A percentile compares a stretch with the other conserved stretches of the same genome.
Conservation (phyloP, 2,797 vertebrate species). For the Anomalospiza imberbis region DNA sequence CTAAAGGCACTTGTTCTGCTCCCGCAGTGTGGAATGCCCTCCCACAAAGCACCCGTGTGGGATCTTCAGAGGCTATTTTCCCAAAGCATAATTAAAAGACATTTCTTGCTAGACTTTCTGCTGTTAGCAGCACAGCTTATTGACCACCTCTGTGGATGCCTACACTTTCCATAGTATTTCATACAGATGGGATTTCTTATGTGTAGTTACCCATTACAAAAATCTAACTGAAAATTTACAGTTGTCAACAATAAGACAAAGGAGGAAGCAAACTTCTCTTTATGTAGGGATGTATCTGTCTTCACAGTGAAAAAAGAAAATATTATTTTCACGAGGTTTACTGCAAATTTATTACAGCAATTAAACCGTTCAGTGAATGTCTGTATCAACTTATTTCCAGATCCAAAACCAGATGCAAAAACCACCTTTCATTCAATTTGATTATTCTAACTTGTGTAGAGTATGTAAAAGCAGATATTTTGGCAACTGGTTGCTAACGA, state of each 20-base stretch:
- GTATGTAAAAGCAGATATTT: neutral
- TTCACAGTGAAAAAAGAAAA: neutral
- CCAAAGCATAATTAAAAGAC: constrained; percentile 22
- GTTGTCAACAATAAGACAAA: neutral
- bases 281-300: constrained; percentile 4
- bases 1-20: constrained; percentile 26
- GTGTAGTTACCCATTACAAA: neutral
- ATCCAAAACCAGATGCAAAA: constrained; percentile 59
- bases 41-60: constrained; percentile 7
- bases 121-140: neutral
- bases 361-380: constrained; percentile 50
- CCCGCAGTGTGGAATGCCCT: constrained; percentile 33
- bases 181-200: neutral
- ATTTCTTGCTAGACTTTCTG: constrained; percentile 37
- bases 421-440: constrained; percentile 23
- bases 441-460: constrained; percentile 29
- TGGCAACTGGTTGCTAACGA: constrained; percentile 18
- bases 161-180: neutral
- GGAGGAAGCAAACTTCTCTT: constrained; percentile 27
- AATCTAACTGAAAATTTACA: constrained; percentile 23
- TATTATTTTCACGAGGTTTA: constrained; percentile 34
- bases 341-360: constrained; percentile 46
- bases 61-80: constrained; percentile 15
- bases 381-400: constrained; percentile 52
- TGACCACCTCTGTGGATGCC: neutral